Evolutionary conservation across 2,113 vertebrate species (phyloP).

Genomic region (Motacilla alba): DNA sequence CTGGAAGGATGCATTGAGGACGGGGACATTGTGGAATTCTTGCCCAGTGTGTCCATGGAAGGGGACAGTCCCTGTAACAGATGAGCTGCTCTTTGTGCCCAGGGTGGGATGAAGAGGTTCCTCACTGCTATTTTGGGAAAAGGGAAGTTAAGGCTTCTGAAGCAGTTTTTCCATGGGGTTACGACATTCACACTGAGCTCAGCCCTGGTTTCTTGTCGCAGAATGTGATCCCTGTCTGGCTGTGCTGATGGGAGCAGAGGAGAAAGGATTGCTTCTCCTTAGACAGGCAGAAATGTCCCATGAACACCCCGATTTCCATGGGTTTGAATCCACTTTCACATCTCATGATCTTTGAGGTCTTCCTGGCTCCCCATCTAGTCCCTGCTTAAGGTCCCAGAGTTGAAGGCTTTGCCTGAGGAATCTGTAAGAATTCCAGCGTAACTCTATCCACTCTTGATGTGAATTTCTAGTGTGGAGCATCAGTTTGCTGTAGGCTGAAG

Average conservation of each 20-base stretch:
- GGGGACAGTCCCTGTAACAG: neutral
- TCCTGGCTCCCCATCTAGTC: neutral
- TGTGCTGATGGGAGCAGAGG: neutral
- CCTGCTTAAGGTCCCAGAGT: neutral
- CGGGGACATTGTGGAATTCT: neutral
- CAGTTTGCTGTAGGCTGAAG: neutral
- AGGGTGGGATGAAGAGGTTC: neutral
- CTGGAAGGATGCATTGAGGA: neutral
- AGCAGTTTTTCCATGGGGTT: neutral
- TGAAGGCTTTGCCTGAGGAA: neutral
- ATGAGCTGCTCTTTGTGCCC: neutral
- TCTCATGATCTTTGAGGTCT: neutral
- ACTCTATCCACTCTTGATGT: neutral
- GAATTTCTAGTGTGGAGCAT: neutral
- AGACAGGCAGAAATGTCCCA: neutral
- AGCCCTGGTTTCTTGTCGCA: neutral
- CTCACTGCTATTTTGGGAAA: neutral
- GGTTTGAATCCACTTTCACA: neutral
- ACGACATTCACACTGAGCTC: rapidly evolving
- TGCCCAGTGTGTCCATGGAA: neutral
- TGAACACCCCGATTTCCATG: neutral
- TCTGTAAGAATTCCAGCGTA: neutral
- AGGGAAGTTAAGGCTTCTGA: neutral
- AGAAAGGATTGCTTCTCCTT: neutral
- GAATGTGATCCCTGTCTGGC: neutral